Evolutionary conservation across 2,888 invertebrate species (phyloP).

Genomic region (Scaeva pyrastri): DNA sequence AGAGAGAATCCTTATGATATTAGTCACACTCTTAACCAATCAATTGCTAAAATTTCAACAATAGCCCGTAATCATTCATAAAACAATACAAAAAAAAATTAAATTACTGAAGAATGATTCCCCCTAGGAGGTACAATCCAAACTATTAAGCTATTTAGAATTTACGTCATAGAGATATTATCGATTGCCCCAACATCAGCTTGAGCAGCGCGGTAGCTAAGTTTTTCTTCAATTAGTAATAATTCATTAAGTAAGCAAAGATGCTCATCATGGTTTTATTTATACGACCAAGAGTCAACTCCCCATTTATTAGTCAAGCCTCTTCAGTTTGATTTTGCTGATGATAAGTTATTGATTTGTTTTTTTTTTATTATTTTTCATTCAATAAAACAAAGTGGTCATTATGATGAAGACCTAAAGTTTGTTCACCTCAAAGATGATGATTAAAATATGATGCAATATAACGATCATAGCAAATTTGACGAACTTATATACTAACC

Average conservation of each 20-base stretch:
- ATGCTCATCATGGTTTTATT: constrained; percentile 67
- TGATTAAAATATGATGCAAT: constrained; percentile 29
- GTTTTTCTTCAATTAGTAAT: constrained; percentile 32
- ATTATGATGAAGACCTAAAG: constrained; percentile 12
- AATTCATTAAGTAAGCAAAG: constrained; percentile 51
- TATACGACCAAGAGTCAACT: constrained; percentile 37
- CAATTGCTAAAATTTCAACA: constrained; percentile 2
- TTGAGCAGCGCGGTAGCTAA: no score
- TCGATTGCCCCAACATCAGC: background rate
- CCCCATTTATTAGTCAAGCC: constrained; percentile 32
- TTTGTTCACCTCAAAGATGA: constrained; percentile 40
- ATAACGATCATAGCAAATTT: background rate
- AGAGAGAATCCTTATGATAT: constrained; percentile 10
- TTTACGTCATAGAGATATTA: constrained; percentile 50
- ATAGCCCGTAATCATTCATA: constrained; percentile 30
- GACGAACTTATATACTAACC: background rate
- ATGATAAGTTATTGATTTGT: constrained; percentile 10
- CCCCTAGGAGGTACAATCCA: constrained; percentile 23
- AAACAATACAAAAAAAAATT: background rate
- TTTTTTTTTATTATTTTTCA: no score
- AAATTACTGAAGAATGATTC: background rate
- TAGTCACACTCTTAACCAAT: constrained; percentile 38
- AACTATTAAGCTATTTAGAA: constrained; percentile 12
- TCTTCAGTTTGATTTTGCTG: constrained; percentile 7
- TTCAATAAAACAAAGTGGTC: constrained; percentile 18